Conservation (phyloP, 2,797 vertebrate species). For the Trachops cirrhosus region DNA sequence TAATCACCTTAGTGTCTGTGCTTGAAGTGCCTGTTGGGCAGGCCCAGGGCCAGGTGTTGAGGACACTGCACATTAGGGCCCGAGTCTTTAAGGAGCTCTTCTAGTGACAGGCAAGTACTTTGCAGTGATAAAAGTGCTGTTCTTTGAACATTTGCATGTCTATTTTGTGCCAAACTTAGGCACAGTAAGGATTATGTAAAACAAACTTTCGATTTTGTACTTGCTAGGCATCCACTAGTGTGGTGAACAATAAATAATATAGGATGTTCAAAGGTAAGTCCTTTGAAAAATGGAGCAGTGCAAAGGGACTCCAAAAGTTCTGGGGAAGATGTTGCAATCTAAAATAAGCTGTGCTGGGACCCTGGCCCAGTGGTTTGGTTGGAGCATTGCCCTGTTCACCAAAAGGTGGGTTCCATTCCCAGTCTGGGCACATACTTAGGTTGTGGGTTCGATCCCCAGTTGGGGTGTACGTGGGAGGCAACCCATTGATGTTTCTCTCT, state of each 20-base stretch:
- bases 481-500: background rate
- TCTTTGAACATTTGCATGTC: background rate
- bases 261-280: constrained; percentile 18
- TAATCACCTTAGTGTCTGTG: constrained; percentile 39
- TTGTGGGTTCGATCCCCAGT: background rate
- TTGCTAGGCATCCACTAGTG: background rate
- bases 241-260: background rate
- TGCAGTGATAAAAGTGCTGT: background rate
- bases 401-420: background rate
- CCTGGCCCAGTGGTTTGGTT: background rate
- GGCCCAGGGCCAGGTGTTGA: constrained; percentile 37
- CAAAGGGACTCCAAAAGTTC: background rate
- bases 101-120: constrained; percentile 12
- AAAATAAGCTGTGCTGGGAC: background rate
- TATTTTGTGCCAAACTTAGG: background rate
- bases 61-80: background rate
- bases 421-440: background rate
- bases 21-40: background rate
- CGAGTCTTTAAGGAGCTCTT: background rate
- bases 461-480: background rate
- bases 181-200: background rate
- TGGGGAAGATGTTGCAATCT: background rate
- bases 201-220: background rate
- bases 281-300: background rate
- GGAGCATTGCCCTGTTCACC: background rate